phyloP scores from a whole-genome alignment of 1,140 invertebrate species.

The Lepidotrigona ventralis region DNA sequence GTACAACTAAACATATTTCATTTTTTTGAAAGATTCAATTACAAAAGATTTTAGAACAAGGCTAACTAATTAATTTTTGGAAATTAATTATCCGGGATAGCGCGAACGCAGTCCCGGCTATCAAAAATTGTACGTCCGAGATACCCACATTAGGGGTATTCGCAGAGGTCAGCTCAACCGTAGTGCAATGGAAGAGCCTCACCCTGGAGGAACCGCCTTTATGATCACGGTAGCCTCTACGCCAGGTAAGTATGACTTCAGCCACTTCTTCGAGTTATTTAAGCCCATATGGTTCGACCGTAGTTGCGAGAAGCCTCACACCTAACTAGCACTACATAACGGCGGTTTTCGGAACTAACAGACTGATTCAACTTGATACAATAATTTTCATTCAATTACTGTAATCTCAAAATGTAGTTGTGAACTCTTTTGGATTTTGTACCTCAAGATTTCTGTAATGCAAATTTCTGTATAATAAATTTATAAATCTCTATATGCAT shows the following conservation, averaged over 20 bases:
- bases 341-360: background rate
- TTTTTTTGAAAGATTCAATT: no score
- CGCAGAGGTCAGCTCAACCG: background rate
- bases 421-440: background rate
- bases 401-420: background rate
- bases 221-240: background rate
- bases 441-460: background rate
- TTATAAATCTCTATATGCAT: background rate
- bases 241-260: background rate
- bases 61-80: background rate
- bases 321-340: background rate
- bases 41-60: background rate
- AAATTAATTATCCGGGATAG: background rate
- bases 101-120: constrained; percentile 1
- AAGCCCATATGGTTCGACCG: background rate
- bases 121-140: constrained; percentile 1
- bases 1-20: no score
- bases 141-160: constrained; percentile 2
- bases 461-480: no score
- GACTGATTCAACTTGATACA: background rate
- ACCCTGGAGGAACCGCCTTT: background rate
- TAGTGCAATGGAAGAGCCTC: background rate
- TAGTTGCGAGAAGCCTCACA: background rate
- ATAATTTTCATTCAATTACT: background rate
- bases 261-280: background rate